Base-by-base conservation (phyloP, 1,140 invertebrate species). In the Aphaenogaster ashmeadi region DNA sequence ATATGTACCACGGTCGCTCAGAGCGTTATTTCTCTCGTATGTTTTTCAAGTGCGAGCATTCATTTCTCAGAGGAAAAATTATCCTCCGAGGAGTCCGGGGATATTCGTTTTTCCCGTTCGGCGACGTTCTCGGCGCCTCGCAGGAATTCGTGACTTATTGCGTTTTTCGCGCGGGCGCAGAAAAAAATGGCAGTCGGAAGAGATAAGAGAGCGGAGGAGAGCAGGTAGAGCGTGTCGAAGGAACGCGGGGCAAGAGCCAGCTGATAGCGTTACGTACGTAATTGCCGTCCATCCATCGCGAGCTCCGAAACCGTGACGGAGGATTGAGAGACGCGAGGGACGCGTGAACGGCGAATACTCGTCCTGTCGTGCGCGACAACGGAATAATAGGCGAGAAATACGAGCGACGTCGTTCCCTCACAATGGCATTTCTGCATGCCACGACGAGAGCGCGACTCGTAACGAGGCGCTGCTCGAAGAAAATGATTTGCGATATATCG, bases 221-320 rank as follows among this genome's bases (percentile, higher is more conserved):
- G 41, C 4, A 62, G 74, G 4, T 62, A 62, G 77, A 52, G 41
- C 33, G 77, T 66, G 27, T 66, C 60, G 44, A 21, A 38, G 44
- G 27, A 38, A 66, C 77, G 44, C 41, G 60, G 38, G 18, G 38
- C 18, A 47, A 15, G 58, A 66, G 60, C 58, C 58, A 64, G 58
- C 60, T 79, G 77, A 79, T 78, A 78, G 74, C 27, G 74, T 11
- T 56, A 74, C 15, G 67, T 41, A 69, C 52, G 44, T 69, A 81
- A 69, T 56, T 56, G 47, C 47, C 79, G 8, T 71, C 52, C 38
- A 67, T 67, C 27, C 27, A 38, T 21, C 44, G 50, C 47, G 66
- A 47, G 47, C 36, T 58, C 41, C 67, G 8, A 33, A 36, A 33
- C 80, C 69, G 33, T 58, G 66, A 74, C 69, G 80, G 13, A 60